Evolutionary conservation across 37 sponge, comb jelly and placozoan species (phyloP).

Genomic region (Petrosia ficiformis): DNA sequence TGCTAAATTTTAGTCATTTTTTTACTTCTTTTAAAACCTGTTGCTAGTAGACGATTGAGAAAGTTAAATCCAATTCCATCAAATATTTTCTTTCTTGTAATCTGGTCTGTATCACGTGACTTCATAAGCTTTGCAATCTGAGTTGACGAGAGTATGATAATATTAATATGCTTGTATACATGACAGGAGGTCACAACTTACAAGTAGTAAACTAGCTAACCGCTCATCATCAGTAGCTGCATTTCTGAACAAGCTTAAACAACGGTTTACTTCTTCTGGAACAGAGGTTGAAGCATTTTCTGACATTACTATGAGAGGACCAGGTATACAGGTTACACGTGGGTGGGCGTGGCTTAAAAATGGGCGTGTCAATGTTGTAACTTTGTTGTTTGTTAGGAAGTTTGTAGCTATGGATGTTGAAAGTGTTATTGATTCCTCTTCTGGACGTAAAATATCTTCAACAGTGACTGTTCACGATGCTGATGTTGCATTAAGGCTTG

Average conservation of each 20-base stretch:
- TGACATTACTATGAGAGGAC: too few relatives aligned
- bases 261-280: slow-evolving; percentile 6
- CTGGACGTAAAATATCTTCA: slow-evolving; percentile 9
- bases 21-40: slow-evolving; percentile 15
- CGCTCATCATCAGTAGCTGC: slow-evolving; percentile 71
- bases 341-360: too few relatives aligned
- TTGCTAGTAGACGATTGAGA: slow-evolving; percentile 67
- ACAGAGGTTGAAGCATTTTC: too few relatives aligned
- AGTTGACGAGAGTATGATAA: too few relatives aligned
- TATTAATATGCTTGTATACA: background rate
- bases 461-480: slow-evolving; percentile 67
- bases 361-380: too few relatives aligned
- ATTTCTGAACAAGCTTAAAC: slow-evolving; percentile 30
- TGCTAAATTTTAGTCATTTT: background rate
- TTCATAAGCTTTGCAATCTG: slow-evolving; percentile 62
- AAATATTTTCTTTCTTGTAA: slow-evolving; percentile 56
- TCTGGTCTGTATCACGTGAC: slow-evolving; percentile 30
- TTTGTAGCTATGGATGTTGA: slow-evolving; percentile 48
- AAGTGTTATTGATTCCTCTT: slow-evolving; percentile 4
- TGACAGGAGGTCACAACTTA: slow-evolving; percentile 48
- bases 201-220: slow-evolving; percentile 75
- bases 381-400: too few relatives aligned
- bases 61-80: slow-evolving; percentile 74
- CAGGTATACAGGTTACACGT: too few relatives aligned
- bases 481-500: slow-evolving; percentile 63